Percentiles rank a stretch among this genome's conserved stretches.
phyloP scores from a whole-genome alignment of 2,797 vertebrate genomes.

The Eulemur rubriventer region DNA sequence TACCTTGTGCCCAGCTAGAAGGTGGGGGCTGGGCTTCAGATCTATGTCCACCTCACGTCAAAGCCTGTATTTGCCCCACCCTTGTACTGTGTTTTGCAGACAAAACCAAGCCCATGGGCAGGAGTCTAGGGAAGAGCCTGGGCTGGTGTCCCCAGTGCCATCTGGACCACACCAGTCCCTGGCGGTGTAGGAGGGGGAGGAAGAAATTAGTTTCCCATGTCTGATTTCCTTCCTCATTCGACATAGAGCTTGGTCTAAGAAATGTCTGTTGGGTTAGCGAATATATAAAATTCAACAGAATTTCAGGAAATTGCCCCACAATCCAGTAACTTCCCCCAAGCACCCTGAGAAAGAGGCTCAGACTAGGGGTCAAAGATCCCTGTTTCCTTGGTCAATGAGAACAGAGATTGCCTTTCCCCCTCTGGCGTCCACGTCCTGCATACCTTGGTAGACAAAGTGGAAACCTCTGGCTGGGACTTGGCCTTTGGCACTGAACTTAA shows the following conservation, averaged over 20 bases:
- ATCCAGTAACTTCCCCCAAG: neutral
- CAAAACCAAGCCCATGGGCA: neutral
- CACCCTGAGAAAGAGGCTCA: neutral
- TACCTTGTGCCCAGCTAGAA: neutral
- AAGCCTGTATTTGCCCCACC: neutral
- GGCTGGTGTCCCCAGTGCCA: too few relatives aligned
- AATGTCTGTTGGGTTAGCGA: neutral
- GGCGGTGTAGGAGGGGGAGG: neutral
- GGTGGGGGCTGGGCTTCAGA: neutral
- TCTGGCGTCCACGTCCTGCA: neutral
- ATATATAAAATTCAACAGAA: neutral
- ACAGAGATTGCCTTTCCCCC: neutral
- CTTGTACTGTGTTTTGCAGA: neutral
- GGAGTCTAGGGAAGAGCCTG: neutral
- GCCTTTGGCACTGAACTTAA: slow-evolving; percentile 96
- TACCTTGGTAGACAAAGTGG: slow-evolving; percentile 99
- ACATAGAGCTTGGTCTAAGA: neutral
- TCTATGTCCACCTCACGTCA: neutral
- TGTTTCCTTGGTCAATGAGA: neutral
- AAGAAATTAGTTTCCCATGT: neutral
- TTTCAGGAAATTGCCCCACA: neutral
- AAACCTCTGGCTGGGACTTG: slow-evolving; percentile 95
- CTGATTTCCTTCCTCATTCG: neutral
- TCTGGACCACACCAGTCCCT: rapidly evolving
- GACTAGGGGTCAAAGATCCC: neutral